These are phyloP conservation scores for Coenonympha arcania DNA, from an alignment of 2,888 invertebrate species.

Conservation along the genomic window DNA sequence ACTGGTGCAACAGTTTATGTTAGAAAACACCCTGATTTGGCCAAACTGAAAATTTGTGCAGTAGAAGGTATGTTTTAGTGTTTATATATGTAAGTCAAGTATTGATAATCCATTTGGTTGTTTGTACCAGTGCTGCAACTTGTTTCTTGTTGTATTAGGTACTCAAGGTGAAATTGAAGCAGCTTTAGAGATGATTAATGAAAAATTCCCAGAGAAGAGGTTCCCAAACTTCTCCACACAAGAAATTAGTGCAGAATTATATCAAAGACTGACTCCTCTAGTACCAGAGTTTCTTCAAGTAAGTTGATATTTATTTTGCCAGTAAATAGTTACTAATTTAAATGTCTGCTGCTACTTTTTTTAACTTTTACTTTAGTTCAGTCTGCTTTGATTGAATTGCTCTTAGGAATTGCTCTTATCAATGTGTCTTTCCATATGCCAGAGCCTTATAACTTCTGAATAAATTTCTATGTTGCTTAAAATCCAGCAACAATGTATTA, in stretches of 20 bases:
- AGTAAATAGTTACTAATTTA: too few relatives aligned
- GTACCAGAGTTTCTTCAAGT: slow-evolving; percentile 76
- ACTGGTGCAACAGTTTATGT: slow-evolving; percentile 86
- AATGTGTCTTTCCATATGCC: too few relatives aligned
- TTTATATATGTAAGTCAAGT: too few relatives aligned
- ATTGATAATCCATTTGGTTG: too few relatives aligned
- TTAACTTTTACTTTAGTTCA: too few relatives aligned
- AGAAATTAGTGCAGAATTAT: slow-evolving; percentile 71
- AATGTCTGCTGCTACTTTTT: too few relatives aligned
- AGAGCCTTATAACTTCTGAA: too few relatives aligned
- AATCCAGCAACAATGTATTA: too few relatives aligned
- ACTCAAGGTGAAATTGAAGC: slow-evolving; percentile 83
- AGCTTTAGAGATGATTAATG: slow-evolving; percentile 87
- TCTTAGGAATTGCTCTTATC: too few relatives aligned
- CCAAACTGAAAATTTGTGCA: slow-evolving; percentile 85
- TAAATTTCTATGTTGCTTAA: too few relatives aligned
- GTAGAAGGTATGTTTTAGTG: slow-evolving; percentile 84
- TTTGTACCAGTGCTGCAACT: too few relatives aligned
- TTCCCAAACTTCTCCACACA: slow-evolving; percentile 85
- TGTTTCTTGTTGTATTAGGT: slow-evolving; percentile 58
- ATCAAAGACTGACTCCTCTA: slow-evolving; percentile 64
- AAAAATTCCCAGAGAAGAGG: slow-evolving; percentile 86
- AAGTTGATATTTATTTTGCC: slow-evolving; percentile 43
- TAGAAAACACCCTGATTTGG: slow-evolving; percentile 82
- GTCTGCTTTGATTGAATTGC: too few relatives aligned